Percentiles rank a stretch among this genome's conserved stretches.
These are phyloP conservation scores for Mycteria americana DNA, from an alignment of 2,797 vertebrate species.

Conservation along the genomic window DNA sequence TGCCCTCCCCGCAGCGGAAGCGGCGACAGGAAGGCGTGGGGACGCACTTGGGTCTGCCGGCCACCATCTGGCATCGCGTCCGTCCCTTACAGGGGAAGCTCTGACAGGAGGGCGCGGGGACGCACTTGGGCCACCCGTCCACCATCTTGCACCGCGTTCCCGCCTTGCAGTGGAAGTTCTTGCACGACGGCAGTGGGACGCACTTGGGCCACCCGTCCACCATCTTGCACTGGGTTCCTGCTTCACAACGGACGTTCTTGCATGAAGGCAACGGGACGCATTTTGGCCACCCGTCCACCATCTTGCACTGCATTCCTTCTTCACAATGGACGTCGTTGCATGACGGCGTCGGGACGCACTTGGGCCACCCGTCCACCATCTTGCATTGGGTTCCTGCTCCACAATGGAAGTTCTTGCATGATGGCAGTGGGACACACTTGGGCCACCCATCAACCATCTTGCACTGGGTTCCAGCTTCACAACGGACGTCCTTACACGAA, in stretches of 20 bases:
- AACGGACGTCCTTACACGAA: fast-evolving
- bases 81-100: neutral
- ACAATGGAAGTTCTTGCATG: fast-evolving
- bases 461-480: fast-evolving
- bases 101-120: neutral
- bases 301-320: neutral
- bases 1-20: neutral
- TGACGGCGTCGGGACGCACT: fast-evolving
- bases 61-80: neutral
- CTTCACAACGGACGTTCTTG: fast-evolving
- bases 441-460: neutral
- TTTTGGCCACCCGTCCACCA: fast-evolving
- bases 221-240: neutral
- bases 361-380: neutral
- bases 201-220: neutral
- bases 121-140: neutral
- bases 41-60: neutral
- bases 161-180: fast-evolving
- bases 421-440: fast-evolving
- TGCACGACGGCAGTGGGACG: fast-evolving
- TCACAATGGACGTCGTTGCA: neutral
- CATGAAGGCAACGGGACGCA: fast-evolving
- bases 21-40: neutral
- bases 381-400: fast-evolving
- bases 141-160: neutral